These are phyloP conservation scores for Microplitis demolitor DNA, from an alignment of 1,140 invertebrate genomes.

Conservation along the genomic window DNA sequence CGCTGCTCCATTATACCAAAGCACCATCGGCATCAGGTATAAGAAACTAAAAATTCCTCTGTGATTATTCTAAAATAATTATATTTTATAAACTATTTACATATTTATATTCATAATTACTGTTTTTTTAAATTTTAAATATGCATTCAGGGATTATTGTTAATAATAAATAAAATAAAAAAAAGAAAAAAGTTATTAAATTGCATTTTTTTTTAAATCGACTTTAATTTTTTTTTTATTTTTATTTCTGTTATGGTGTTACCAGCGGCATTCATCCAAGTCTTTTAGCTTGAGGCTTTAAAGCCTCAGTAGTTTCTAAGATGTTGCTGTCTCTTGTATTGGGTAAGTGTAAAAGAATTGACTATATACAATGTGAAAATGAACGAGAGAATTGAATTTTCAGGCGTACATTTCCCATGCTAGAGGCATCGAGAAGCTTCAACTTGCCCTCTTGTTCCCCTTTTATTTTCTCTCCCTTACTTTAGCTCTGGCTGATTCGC, in stretches of 20 bases:
- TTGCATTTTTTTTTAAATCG: no score
- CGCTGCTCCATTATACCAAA: neutral
- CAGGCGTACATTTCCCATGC: conserved; percentile 10
- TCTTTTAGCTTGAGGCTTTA: neutral
- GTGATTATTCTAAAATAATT: neutral
- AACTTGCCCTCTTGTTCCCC: neutral
- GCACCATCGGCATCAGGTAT: neutral
- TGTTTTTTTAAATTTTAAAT: no score
- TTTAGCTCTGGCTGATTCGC: neutral
- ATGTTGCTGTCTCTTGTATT: neutral
- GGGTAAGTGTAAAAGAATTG: conserved; percentile 7
- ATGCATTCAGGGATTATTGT: no score
- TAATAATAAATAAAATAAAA: no score
- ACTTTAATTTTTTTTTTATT: no score
- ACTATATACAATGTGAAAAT: conserved; percentile 1
- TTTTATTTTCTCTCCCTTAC: neutral
- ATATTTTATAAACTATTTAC: no score
- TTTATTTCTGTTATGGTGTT: no score
- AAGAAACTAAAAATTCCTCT: neutral
- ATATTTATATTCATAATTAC: no score
- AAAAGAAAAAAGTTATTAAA: no score
- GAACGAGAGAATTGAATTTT: conserved; percentile 19
- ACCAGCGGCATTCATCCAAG: neutral
- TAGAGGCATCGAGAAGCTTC: neutral
- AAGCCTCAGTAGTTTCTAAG: no score